Evolutionary conservation across 2,797 vertebrate species (phyloP).

Genomic region (Crenichthys baileyi): DNA sequence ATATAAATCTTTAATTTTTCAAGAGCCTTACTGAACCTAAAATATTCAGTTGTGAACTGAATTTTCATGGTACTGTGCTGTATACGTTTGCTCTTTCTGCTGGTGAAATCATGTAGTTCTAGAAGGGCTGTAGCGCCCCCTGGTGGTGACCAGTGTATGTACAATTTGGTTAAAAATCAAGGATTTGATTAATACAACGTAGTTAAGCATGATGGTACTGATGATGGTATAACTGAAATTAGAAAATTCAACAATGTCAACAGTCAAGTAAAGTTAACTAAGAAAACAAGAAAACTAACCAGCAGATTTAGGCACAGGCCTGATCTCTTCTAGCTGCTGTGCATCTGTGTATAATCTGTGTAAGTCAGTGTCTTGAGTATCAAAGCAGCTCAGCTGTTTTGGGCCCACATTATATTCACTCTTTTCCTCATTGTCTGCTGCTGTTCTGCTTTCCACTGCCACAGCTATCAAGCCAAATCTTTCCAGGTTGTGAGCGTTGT

Average conservation of each 20-base stretch:
- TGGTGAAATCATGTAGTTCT: accelerated
- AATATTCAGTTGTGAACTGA: not conserved
- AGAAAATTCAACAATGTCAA: not conserved
- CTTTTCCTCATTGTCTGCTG: accelerated
- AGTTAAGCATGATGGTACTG: not conserved
- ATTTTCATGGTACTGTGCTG: not conserved
- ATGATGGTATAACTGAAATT: not conserved
- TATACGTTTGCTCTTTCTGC: not conserved
- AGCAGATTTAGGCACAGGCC: slow-evolving; percentile 12
- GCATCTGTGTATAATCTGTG: not conserved
- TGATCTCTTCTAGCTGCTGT: not conserved
- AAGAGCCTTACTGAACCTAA: not conserved
- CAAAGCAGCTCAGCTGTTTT: slow-evolving; percentile 3
- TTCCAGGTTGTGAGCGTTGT: not conserved
- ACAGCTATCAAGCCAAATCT: slow-evolving; percentile 11
- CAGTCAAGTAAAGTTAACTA: not conserved
- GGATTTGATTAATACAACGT: not conserved
- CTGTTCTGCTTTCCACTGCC: not conserved
- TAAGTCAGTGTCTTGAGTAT: slow-evolving; percentile 6
- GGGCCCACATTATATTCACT: slow-evolving; percentile 14
- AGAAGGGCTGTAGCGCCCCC: slow-evolving; percentile 26
- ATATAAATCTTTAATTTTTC: not conserved
- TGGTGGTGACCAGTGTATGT: slow-evolving; percentile 33
- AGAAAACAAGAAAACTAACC: slow-evolving; percentile 22
- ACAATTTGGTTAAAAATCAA: not conserved